Conservation (phyloP, 2,113 vertebrate genomes). For the Datnioides undecimradiatus region DNA sequence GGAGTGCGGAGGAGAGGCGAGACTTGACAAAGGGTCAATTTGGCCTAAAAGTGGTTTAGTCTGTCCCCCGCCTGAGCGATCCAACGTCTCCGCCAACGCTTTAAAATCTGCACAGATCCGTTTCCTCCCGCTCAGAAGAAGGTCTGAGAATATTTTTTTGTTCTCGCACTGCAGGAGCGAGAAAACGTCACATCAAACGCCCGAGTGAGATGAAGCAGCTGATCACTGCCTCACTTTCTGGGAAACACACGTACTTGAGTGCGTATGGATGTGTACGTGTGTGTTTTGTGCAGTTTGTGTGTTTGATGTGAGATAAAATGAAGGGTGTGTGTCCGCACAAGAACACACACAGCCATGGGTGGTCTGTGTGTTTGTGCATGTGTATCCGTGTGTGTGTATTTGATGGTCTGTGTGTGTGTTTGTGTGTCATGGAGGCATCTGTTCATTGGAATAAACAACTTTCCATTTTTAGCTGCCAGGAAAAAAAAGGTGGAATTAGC, state of each 20-base stretch:
- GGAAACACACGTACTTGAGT: background rate
- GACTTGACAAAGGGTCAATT: constrained; percentile 43
- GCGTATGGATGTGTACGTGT: background rate
- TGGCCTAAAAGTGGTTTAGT: constrained; percentile 41
- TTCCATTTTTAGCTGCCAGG: constrained; percentile 70
- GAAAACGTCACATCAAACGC: constrained; percentile 16
- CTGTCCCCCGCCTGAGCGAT: constrained; percentile 21
- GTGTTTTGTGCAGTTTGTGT: background rate
- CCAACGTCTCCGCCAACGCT: constrained; percentile 20
- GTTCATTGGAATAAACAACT: constrained; percentile 71
- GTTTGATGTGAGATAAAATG: constrained; percentile 20
- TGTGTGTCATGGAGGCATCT: constrained; percentile 64
- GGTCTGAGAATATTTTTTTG: constrained; percentile 8
- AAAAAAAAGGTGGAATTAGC: constrained; percentile 48
- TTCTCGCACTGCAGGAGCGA: background rate
- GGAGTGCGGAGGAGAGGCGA: constrained; percentile 19
- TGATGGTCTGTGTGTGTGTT: constrained; percentile 38
- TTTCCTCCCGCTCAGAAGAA: constrained; percentile 4
- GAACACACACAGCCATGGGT: constrained; percentile 25
- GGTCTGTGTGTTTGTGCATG: constrained; percentile 23
- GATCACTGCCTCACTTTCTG: background rate
- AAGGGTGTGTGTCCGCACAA: background rate
- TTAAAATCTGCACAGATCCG: background rate
- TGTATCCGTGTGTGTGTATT: constrained; percentile 6
- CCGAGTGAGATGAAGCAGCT: constrained; percentile 10